phyloP scores from a whole-genome alignment of 2,888 invertebrate genomes.

The Siphonodentalium dalli region DNA sequence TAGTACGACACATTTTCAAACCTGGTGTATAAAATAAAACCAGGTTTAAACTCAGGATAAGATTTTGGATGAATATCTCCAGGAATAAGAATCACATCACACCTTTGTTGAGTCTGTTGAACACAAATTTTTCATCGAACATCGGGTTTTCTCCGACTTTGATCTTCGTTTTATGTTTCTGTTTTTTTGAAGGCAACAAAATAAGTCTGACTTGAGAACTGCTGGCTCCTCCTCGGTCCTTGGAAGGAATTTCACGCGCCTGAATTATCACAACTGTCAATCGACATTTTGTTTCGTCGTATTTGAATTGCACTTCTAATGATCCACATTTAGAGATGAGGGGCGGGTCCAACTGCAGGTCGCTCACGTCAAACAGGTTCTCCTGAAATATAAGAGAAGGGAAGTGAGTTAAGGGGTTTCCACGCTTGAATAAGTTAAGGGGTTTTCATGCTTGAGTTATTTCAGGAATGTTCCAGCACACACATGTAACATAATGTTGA shows the following conservation, averaged over 20 bases:
- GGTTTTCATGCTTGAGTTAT: too few relatives aligned
- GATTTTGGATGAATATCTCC: too few relatives aligned
- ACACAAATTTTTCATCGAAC: conserved; percentile 90
- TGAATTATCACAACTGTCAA: conserved; percentile 92
- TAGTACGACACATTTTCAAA: too few relatives aligned
- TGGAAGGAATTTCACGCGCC: conserved; percentile 80
- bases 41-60: too few relatives aligned
- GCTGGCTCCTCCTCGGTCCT: conserved; percentile 57
- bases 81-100: too few relatives aligned
- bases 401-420: background rate
- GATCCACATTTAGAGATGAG: conserved; percentile 72
- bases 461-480: too few relatives aligned
- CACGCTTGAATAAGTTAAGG: background rate
- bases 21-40: too few relatives aligned
- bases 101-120: conserved; percentile 91
- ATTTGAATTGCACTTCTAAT: conserved; percentile 85
- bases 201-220: conserved; percentile 76
- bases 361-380: conserved; percentile 66
- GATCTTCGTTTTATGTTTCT: conserved; percentile 92
- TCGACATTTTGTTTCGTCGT: conserved; percentile 88
- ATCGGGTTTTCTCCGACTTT: conserved; percentile 89
- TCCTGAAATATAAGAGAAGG: conserved; percentile 58
- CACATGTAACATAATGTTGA: too few relatives aligned
- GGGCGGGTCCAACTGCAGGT: conserved; percentile 59
- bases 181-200: conserved; percentile 88